Evolutionary conservation across 2,113 vertebrate genomes (phyloP).

Genomic region (Nipponia nippon): DNA sequence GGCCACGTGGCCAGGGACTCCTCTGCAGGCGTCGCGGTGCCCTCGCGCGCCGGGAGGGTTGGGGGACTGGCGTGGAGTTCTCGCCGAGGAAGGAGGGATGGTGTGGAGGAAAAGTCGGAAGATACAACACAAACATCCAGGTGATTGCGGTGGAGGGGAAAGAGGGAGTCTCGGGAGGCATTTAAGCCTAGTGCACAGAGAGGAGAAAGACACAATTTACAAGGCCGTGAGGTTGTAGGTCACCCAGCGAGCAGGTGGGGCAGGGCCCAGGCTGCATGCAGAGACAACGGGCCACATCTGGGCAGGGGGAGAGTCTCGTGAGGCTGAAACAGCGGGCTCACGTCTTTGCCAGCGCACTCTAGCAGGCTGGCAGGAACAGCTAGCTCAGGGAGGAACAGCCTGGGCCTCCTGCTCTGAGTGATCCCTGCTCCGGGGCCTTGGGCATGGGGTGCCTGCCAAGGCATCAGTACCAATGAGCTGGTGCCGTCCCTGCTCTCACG

Average conservation of each 20-base stretch:
- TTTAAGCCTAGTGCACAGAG: slow-evolving; percentile 88
- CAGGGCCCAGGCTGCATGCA: slow-evolving; percentile 3
- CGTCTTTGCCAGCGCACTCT: accelerated
- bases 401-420: background rate
- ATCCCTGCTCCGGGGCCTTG: background rate
- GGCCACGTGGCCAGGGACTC: slow-evolving; percentile 6
- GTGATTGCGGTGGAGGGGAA: slow-evolving; percentile 67
- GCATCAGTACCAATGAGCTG: background rate
- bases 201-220: slow-evolving; percentile 76
- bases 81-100: slow-evolving; percentile 77
- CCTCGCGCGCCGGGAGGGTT: slow-evolving; percentile 1
- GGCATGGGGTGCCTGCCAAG: background rate
- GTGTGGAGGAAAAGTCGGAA: slow-evolving; percentile 73
- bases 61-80: slow-evolving; percentile 64
- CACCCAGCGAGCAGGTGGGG: background rate
- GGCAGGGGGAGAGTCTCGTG: background rate
- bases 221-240: slow-evolving; percentile 51
- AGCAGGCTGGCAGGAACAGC: background rate
- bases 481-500: background rate
- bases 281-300: background rate
- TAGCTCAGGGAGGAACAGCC: background rate
- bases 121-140: slow-evolving; percentile 81
- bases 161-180: slow-evolving; percentile 72
- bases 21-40: slow-evolving; percentile 39
- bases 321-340: background rate